These are phyloP conservation scores for Aricia artaxerxes DNA, from an alignment of 2,888 invertebrate species.

Conservation along the genomic window DNA sequence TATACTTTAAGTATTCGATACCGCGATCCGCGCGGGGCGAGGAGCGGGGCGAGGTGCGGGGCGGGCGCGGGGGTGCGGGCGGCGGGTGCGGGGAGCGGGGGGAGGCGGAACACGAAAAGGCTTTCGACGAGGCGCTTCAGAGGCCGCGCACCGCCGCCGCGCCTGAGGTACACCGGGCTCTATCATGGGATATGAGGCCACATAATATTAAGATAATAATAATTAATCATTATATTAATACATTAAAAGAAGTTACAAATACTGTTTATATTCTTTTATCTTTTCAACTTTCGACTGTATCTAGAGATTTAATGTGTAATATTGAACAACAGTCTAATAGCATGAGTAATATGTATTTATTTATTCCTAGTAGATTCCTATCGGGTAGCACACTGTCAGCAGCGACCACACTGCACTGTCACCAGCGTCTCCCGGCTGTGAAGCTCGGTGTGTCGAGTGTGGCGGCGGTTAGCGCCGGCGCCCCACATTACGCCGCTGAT, in stretches of 20 bases:
- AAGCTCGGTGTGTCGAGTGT: slow-evolving; percentile 13
- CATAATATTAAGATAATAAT: not conserved
- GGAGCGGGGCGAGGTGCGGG: slow-evolving; percentile 36
- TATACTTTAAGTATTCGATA: not conserved
- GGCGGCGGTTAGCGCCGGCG: slow-evolving; percentile 33
- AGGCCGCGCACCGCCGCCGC: slow-evolving; percentile 51
- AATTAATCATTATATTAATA: not conserved
- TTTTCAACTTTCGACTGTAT: too few relatives aligned
- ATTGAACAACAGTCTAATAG: too few relatives aligned
- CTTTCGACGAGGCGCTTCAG: slow-evolving; percentile 74
- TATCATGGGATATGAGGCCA: not conserved
- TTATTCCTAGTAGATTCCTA: too few relatives aligned
- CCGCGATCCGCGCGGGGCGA: slow-evolving; percentile 26
- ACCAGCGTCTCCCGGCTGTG: too few relatives aligned
- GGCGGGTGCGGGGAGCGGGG: slow-evolving; percentile 34
- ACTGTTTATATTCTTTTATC: too few relatives aligned
- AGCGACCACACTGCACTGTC: too few relatives aligned
- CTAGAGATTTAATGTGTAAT: too few relatives aligned
- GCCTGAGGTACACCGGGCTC: slow-evolving; percentile 43
- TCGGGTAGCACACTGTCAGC: too few relatives aligned
- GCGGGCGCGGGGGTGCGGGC: slow-evolving; percentile 40
- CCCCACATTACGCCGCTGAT: slow-evolving; percentile 31
- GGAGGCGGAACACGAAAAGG: slow-evolving; percentile 72
- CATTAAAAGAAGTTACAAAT: too few relatives aligned
- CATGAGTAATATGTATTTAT: too few relatives aligned